Evolutionary conservation across 1,140 invertebrate species (phyloP).

Genomic region (Drosophila varians): DNA sequence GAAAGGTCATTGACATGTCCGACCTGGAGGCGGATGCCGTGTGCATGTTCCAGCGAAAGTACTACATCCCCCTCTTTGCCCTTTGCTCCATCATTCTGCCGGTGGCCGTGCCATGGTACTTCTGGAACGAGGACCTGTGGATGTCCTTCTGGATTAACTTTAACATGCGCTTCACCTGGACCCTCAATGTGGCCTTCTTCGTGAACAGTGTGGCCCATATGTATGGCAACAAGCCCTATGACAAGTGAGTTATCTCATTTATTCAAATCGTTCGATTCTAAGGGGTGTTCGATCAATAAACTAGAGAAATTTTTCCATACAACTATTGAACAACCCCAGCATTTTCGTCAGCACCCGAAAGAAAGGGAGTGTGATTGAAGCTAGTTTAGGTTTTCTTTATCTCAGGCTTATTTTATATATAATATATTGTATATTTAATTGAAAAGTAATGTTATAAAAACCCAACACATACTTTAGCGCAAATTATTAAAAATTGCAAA

Average conservation of each 20-base stretch:
- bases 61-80: conserved; percentile 90
- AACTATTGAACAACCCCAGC: neutral
- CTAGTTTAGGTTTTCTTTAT: neutral
- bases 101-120: conserved; percentile 90
- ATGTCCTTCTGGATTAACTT: conserved; percentile 93
- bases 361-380: neutral
- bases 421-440: neutral
- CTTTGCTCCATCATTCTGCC: conserved; percentile 92
- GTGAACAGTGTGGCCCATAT: conserved; percentile 97
- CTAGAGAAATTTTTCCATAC: neutral
- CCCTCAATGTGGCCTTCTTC: conserved; percentile 95
- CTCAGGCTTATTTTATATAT: neutral
- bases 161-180: conserved; percentile 91
- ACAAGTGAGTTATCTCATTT: conserved; percentile 86
- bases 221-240: conserved; percentile 95
- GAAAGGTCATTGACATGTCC: conserved; percentile 90
- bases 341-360: neutral
- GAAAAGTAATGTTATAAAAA: too few relatives aligned
- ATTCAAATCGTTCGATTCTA: neutral
- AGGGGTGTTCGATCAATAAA: conserved; percentile 1
- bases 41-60: conserved; percentile 92
- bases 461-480: too few relatives aligned
- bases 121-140: conserved; percentile 92
- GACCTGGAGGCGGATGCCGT: conserved; percentile 94
- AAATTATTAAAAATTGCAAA: neutral